A percentile compares a stretch with the other conserved stretches of the same genome.
phyloP scores from a whole-genome alignment of 2,113 vertebrate genomes.

The Mustelus asterias region DNA sequence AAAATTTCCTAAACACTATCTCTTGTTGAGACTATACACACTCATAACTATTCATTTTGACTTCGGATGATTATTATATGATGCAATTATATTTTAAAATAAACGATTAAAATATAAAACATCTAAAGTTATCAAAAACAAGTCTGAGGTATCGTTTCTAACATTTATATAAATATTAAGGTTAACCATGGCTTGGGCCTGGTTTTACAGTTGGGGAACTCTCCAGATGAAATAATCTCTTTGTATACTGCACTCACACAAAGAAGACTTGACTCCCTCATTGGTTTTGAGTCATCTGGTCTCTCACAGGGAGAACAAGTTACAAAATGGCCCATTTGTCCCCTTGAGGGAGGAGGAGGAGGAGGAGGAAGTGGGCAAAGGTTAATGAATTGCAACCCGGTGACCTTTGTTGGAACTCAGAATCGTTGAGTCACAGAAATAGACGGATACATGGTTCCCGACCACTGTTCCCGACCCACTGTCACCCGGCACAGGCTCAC shows the following conservation, averaged over 20 bases:
- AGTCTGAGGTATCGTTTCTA: slow-evolving; percentile 10
- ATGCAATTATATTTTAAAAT: slow-evolving; percentile 22
- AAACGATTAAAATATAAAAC: slow-evolving; percentile 21
- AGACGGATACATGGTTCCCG: no score
- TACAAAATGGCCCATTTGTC: neutral
- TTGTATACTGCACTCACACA: no score
- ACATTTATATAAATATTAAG: neutral
- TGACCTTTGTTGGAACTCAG: neutral
- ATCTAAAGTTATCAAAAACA: slow-evolving; percentile 24
- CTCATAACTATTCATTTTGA: slow-evolving; percentile 23
- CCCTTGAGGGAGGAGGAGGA: neutral
- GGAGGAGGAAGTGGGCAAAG: neutral
- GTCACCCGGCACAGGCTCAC: neutral
- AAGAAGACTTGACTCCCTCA: neutral
- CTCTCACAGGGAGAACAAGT: neutral
- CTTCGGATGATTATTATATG: slow-evolving; percentile 9
- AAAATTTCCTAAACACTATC: slow-evolving; percentile 26
- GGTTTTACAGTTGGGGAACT: neutral
- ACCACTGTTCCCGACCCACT: no score
- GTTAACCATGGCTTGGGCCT: neutral
- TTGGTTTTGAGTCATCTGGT: neutral
- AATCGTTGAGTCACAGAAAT: no score
- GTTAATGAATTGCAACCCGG: neutral
- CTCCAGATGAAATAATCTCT: neutral
- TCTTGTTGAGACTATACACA: slow-evolving; percentile 13